Evolutionary conservation across 2,797 vertebrate species (phyloP).

Genomic region (Eospalax fontanierii): DNA sequence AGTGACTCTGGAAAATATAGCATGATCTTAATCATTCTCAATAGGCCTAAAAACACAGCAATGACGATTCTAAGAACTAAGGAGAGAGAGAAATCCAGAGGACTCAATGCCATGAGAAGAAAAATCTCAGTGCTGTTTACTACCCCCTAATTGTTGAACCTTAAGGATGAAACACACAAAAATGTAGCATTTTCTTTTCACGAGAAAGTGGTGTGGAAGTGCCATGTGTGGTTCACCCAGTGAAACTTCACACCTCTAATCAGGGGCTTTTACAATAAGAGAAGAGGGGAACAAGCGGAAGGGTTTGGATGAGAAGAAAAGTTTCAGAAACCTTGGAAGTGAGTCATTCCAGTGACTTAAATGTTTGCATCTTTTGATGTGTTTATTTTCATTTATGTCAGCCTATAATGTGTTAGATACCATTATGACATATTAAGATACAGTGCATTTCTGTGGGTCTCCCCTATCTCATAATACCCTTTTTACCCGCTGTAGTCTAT

Average conservation of each 20-base stretch:
- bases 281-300: background rate
- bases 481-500: too few species aligned
- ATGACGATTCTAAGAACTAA: background rate
- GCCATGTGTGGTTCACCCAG: background rate
- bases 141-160: background rate
- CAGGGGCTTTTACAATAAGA: background rate
- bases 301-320: background rate
- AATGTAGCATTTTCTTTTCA: background rate
- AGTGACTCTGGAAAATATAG: constrained; percentile 45
- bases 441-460: too few species aligned
- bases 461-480: too few species aligned
- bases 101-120: background rate
- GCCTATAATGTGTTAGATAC: too few species aligned
- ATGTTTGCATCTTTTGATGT: background rate
- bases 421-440: too few species aligned
- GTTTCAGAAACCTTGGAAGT: background rate
- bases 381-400: too few species aligned
- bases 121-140: background rate
- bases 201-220: background rate
- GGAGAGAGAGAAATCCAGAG: background rate
- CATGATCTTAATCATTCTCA: background rate
- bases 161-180: background rate
- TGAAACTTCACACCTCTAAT: background rate
- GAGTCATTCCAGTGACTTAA: constrained; percentile 37
- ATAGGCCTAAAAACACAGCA: background rate